Percentiles rank a stretch among this genome's conserved stretches.
These are phyloP conservation scores for Danio jaintianensis DNA, from an alignment of 2,797 vertebrate genomes.

Conservation along the genomic window DNA sequence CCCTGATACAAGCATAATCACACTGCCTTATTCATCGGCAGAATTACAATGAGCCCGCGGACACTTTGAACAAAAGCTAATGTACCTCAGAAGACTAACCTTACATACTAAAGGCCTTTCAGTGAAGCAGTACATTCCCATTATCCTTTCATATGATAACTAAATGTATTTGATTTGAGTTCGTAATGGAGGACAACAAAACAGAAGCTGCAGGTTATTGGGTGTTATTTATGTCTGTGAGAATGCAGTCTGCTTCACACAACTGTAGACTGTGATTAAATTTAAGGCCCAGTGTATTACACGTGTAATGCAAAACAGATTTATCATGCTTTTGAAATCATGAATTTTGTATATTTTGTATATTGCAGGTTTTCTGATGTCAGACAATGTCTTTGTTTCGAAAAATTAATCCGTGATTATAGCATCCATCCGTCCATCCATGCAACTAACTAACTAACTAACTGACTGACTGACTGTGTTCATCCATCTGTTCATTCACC, in stretches of 20 bases:
- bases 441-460: too few relatives aligned
- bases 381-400: too few relatives aligned
- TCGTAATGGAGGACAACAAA: neutral
- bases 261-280: neutral
- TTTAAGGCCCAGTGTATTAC: neutral
- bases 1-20: conserved; percentile 30
- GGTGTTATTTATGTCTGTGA: neutral
- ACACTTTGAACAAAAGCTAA: conserved; percentile 33
- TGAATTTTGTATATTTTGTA: neutral
- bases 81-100: conserved; percentile 9
- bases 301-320: neutral
- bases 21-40: neutral
- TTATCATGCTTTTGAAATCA: too few relatives aligned
- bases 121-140: neutral
- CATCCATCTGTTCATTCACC: too few relatives aligned
- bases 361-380: neutral
- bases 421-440: too few relatives aligned
- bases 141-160: conserved; percentile 21
- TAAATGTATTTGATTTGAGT: conserved; percentile 19
- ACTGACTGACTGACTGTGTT: too few relatives aligned
- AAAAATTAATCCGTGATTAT: too few relatives aligned
- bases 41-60: conserved; percentile 21
- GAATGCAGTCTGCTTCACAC: neutral
- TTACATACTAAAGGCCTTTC: conserved; percentile 7
- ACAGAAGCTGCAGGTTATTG: neutral